Evolutionary conservation across 2,797 vertebrate genomes (phyloP), one percentile per base, ranked within the genome.

Genomic region (Mareca strepera): DNA sequence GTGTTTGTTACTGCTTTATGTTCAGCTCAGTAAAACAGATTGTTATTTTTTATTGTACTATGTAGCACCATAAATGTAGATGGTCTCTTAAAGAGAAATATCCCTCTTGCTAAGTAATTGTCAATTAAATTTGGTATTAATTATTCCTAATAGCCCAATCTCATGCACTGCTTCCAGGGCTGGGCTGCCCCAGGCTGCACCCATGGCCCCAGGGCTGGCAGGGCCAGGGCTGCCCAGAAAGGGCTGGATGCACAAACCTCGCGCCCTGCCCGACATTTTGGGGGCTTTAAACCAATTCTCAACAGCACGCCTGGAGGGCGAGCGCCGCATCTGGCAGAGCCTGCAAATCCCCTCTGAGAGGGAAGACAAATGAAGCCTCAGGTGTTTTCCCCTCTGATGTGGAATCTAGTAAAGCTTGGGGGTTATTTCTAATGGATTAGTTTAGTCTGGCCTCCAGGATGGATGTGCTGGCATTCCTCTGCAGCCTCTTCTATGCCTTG

Each of bases 51-150:
- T 92, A 94, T 95, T 89, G 78, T 66, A 35, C 86, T 94, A 28
- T 23, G 56, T 33, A 90, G 90, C 72, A 17, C 68, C 58, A n/a
- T 93, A 95, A 96, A 92, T 20, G 59, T 77, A 82, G 64, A 92
- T 72, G 75, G 88, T 52, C 72, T 90, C 81, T 94, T 79, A 93
- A 93, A 93, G 73, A 72, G 81, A 83, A 93, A 86, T 87, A 77
- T 66, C 91, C 25, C 60, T 90, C 88, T 93, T 77, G 44, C 64
- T 93, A 95, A 94, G 91, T 92, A 93, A 95, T 76, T 94, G 88
- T 77, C 90, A 90, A 91, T 93, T 86, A 92, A 88, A 76, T 77
- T 64, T 64, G 16, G 58, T 80, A 96, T 96, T 94, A 95, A 90
- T 95, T 96, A 87, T 87, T 93, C 78, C 92, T 94, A 88, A 95